Percentiles rank a stretch among this genome's conserved stretches.
These are phyloP conservation scores for Tryphoninae sp. DNA, from an alignment of 2,888 invertebrate genomes.

Conservation along the genomic window DNA sequence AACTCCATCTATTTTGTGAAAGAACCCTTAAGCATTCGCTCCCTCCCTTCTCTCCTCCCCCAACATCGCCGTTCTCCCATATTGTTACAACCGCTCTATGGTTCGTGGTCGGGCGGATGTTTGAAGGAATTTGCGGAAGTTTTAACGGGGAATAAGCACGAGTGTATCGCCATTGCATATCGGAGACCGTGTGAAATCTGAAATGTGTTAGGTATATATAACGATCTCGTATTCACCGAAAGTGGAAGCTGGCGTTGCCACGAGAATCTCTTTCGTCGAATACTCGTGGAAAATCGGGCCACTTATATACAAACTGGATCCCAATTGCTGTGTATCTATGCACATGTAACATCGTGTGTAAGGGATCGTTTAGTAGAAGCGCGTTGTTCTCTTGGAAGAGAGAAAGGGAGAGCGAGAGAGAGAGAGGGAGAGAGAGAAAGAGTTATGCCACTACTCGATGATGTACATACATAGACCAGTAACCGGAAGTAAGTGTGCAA, in stretches of 20 bases:
- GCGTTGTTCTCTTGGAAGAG: constrained; percentile 2
- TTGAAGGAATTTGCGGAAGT: constrained; percentile 26
- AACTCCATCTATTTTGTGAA: not conserved
- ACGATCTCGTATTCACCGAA: not conserved
- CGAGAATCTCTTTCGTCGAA: constrained; percentile 28
- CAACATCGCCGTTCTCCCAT: no score
- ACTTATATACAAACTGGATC: constrained; percentile 49
- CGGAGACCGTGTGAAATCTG: constrained; percentile 40
- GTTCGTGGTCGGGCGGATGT: constrained; percentile 1
- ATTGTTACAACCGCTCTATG: not conserved
- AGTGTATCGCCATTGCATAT: constrained; percentile 48
- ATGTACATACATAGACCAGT: constrained; percentile 7
- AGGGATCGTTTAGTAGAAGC: constrained; percentile 42
- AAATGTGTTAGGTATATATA: constrained; percentile 8
- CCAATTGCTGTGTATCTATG: constrained; percentile 22
- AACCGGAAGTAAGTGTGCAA: constrained; percentile 48
- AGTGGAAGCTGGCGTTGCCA: constrained; percentile 31
- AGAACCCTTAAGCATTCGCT: no score
- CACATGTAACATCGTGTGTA: not conserved
- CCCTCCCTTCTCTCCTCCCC: no score
- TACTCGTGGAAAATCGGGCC: constrained; percentile 31
- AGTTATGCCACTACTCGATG: constrained; percentile 1
- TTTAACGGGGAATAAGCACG: no score
- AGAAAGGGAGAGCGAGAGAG: constrained; percentile 3
- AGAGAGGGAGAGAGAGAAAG: not conserved